Conservation (phyloP, 2,113 vertebrate species). For the Isichthys henryi region DNA sequence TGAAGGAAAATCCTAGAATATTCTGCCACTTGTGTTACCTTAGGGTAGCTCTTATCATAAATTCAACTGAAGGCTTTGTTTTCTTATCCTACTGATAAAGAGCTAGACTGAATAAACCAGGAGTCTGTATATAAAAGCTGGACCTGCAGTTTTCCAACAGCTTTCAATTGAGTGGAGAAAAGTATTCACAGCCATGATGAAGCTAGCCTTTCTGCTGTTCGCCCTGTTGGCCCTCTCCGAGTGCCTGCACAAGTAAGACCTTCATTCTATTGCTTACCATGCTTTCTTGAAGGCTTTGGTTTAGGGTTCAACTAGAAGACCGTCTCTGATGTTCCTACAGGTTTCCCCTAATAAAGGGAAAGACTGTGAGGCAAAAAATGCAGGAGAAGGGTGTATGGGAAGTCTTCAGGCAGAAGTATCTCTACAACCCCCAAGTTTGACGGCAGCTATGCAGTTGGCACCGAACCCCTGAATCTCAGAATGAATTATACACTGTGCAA, state of each 20-base stretch:
- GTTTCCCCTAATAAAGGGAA: neutral
- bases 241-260: neutral
- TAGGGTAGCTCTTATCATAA: neutral
- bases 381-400: neutral
- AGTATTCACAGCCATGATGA: slow-evolving; percentile 38
- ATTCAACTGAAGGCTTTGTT: neutral
- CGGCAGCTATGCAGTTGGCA: slow-evolving; percentile 16
- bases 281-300: neutral
- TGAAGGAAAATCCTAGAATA: neutral
- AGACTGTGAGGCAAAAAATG: neutral
- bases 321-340: neutral
- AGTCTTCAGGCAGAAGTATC: neutral
- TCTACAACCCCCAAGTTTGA: slow-evolving; percentile 38
- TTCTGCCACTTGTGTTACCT: neutral
- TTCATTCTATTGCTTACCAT: neutral
- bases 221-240: slow-evolving; percentile 41
- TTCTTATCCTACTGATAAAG: slow-evolving; percentile 17
- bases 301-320: slow-evolving; percentile 23
- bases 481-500: neutral
- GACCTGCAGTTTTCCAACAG: neutral
- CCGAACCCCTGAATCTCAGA: slow-evolving; percentile 39
- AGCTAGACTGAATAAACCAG: neutral
- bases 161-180: neutral
- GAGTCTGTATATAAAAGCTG: slow-evolving; percentile 38
- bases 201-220: slow-evolving; percentile 39